A percentile compares a stretch with the other conserved stretches of the same genome.
Conservation (phyloP, 2,113 vertebrate genomes). For the Choloepus hoffmanni region DNA sequence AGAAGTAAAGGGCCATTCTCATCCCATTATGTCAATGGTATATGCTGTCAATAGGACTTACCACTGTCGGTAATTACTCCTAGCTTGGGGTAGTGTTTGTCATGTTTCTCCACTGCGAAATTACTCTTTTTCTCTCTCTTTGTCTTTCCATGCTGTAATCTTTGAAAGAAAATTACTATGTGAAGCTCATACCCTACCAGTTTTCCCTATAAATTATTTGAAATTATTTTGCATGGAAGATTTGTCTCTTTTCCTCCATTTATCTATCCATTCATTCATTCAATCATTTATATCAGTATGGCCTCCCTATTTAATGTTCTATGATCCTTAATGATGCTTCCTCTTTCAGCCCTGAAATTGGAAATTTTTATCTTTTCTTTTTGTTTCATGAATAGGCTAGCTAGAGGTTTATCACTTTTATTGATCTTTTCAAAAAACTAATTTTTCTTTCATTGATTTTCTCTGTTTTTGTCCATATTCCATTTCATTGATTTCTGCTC, state of each 20-base stretch:
- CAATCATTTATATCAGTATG: not conserved
- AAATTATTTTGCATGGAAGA: not conserved
- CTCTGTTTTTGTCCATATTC: not conserved
- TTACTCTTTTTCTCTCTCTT: not conserved
- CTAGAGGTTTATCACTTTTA: not conserved
- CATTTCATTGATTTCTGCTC: not conserved
- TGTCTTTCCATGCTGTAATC: not conserved
- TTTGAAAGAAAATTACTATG: too few species aligned
- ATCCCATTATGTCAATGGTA: not conserved
- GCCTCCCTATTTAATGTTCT: not conserved
- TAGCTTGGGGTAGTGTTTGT: not conserved
- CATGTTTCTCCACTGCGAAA: not conserved
- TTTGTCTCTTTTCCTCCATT: not conserved
- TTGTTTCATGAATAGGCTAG: not conserved
- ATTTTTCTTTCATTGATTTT: not conserved
- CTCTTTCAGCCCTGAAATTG: not conserved
- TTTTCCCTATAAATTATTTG: not conserved
- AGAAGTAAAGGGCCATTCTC: not conserved
- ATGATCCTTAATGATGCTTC: not conserved
- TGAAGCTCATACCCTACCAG: too few species aligned
- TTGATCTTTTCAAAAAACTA: not conserved
- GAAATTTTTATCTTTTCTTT: not conserved
- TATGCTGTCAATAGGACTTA: not conserved
- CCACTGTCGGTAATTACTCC: not conserved
- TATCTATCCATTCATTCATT: not conserved